Base-by-base conservation (phyloP, 2,797 vertebrate genomes). In the Amniataba percoides region DNA sequence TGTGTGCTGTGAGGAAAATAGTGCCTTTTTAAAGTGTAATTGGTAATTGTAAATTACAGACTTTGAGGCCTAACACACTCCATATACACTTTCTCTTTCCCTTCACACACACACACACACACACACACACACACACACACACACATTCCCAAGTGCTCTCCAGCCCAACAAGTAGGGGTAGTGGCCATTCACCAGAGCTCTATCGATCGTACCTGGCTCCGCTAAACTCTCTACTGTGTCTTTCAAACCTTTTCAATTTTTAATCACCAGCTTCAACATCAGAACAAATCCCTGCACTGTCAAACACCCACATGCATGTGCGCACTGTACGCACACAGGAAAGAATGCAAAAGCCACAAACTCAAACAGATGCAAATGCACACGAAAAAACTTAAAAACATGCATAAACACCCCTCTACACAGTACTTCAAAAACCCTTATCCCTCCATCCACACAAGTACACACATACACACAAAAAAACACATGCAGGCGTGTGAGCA, bases 191-290 rank as follows among this genome's bases (percentile, higher is more conserved):
- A 89, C 86, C 80, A 78, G 84, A 89, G 91, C 80, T 80, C 61
- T 83, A 95, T 94, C 69, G 90, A 94, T 94, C 87, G 27, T 77
- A 93, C 93, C 92, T 94, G 91, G 84, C 91, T 89, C 86, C 63
- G 87, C 82, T 86, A 85, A 89, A 92, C 89, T 92, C 91, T 92
- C 89, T 64, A 72, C 81, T 87, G 81, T 93, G 92, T 94, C 94
- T 93, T 93, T 95, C 90, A 94, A 90, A 89, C 89, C 87, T 84
- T 93, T 92, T 95, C 92, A 94, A 95, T 94, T 93, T 95, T 95
- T 95, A 95, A 95, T 94, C 92, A 94, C 88, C 82, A 83, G 82
- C 79, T 87, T 84, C 85, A 86, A 88, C 92, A 90, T 92, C 78
- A 85, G 85, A 90, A 89, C 89, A 81, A 85, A 88, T 82, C 69